phyloP scores from a whole-genome alignment of 2,797 vertebrate genomes.

The Peromyscus eremicus region DNA sequence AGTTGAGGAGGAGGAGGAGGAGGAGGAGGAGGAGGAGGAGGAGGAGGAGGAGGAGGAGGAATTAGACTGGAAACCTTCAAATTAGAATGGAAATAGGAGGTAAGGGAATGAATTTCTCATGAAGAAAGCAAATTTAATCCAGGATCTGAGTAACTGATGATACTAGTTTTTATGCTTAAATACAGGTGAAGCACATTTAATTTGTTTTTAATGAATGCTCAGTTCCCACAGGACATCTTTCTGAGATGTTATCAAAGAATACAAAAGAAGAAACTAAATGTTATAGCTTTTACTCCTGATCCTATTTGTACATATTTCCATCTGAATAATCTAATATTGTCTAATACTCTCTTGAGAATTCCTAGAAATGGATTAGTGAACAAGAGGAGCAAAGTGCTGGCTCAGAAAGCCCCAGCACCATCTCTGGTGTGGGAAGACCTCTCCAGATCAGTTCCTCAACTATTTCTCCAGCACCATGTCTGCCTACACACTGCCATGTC shows the following conservation, averaged over 20 bases:
- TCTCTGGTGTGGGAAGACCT: background rate
- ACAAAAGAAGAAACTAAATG: conserved; percentile 8
- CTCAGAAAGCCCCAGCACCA: background rate
- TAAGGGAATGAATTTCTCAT: background rate
- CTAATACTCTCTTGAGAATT: background rate
- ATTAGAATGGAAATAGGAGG: background rate
- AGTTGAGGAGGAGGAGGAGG: too few relatives aligned
- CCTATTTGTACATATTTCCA: background rate
- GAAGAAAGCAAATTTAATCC: background rate
- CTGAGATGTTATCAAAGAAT: conserved; percentile 16
- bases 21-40: too few relatives aligned
- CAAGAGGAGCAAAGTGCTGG: background rate
- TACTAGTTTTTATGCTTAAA: background rate
- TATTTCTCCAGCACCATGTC: background rate
- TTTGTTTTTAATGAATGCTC: background rate
- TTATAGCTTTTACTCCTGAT: background rate
- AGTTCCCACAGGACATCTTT: background rate
- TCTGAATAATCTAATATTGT: background rate
- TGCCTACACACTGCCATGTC: background rate
- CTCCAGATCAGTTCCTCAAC: background rate
- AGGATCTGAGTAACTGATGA: background rate
- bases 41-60: background rate
- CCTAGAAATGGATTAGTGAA: background rate
- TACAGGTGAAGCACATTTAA: background rate
- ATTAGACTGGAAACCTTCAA: background rate